These are phyloP conservation scores for Parazoanthus atlanticus DNA, from an alignment of 92 coral and sea anemone species.

Conservation along the genomic window DNA sequence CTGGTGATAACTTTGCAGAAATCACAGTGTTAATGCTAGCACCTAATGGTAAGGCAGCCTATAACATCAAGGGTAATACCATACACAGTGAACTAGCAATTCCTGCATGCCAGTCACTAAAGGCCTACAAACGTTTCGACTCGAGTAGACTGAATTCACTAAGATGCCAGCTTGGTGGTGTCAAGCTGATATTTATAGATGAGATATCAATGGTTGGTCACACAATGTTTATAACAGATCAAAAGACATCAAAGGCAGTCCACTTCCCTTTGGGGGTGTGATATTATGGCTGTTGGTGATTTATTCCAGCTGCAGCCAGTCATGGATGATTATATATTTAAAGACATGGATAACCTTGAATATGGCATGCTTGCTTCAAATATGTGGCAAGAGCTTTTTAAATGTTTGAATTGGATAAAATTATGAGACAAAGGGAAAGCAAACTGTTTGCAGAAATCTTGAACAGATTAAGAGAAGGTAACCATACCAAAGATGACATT, in stretches of 20 bases:
- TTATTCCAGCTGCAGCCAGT: slow-evolving; percentile 65
- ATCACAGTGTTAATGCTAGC: slow-evolving; percentile 33
- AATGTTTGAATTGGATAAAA: slow-evolving; percentile 41
- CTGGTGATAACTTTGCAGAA: slow-evolving; percentile 35
- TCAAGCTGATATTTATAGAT: neutral
- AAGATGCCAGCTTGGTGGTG: too few relatives aligned
- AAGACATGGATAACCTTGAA: slow-evolving; percentile 47
- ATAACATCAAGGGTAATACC: slow-evolving; percentile 11
- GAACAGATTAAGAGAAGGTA: slow-evolving; percentile 31
- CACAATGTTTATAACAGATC: too few relatives aligned
- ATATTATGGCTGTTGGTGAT: slow-evolving; percentile 59
- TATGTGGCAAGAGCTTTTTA: neutral
- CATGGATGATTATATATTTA: slow-evolving; percentile 60
- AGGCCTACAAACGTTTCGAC: neutral
- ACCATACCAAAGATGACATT: slow-evolving; percentile 52
- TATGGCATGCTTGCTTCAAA: neutral
- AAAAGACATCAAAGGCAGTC: too few relatives aligned
- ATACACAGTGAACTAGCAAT: too few relatives aligned
- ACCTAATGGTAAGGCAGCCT: neutral
- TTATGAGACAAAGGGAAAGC: slow-evolving; percentile 51
- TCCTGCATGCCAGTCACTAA: neutral
- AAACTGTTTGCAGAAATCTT: slow-evolving; percentile 45
- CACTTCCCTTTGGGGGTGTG: neutral
- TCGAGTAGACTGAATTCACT: too few relatives aligned
- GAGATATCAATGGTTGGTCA: neutral